Base-by-base conservation (phyloP, 1,140 invertebrate genomes). In the Triops longicaudatus region DNA sequence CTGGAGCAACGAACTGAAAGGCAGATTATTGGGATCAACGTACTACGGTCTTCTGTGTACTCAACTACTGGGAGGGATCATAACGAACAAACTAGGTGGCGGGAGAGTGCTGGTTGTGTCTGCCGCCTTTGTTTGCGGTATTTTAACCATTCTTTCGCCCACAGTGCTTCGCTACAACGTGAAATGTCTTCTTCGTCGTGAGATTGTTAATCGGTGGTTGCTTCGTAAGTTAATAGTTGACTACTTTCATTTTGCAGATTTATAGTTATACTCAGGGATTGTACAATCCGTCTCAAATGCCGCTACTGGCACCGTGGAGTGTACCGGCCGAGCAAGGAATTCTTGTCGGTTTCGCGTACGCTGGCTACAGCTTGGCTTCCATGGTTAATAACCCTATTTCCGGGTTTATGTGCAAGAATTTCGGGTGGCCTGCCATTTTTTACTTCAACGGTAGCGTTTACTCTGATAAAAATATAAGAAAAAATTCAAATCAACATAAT, bases 211-310 rank as follows among this genome's bases (percentile, higher is more conserved):
- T 17, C 50, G 50, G 50, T n/a, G 50, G 17, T 6, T 17, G 10
- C 17, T 63, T 63, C 22, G 50, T 63, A 63, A 22, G 50, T 63
- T 22, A 1, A n/a, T n/a, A n/a, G 31, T n/a, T n/a, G n/a, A n/a
- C 31, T 7, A 37, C 31, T 2, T 37, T 37, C n/a, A 37, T 37
- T 4, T 63, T 22, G 5, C 17, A 17, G 74, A 26, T 75, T 41
- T 41, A 10, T 50, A n/a, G n/a, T 78, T 75, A 81, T 22, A 37
- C 2, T 4, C 77, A 88, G 86, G 88, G 87, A 71, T 85, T 86
- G 1, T 85, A 85, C 14, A 85, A 88, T 80, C 87, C 88, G n/a
- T 82, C 86, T 14, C 85, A 88, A 76, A 87, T 87, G 80, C 83
- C 86, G 7, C 81, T 88, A 31, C 86, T 86, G 83, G 83, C 83